Evolutionary conservation across 2,797 vertebrate species (phyloP).

Genomic region (Neomorphus geoffroyi): DNA sequence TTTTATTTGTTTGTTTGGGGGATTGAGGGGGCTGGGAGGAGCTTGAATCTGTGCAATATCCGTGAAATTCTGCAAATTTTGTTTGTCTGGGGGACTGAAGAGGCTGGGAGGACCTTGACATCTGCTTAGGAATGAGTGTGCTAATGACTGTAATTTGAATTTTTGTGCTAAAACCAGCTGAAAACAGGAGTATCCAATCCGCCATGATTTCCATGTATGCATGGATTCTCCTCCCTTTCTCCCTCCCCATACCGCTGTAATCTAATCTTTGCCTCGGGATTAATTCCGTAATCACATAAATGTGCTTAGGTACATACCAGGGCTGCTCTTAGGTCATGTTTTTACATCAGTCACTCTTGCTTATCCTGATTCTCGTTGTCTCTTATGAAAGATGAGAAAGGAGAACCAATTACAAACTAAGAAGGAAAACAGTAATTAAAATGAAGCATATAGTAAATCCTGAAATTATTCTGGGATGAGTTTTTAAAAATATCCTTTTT

Average conservation of each 20-base stretch:
- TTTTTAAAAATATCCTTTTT: background rate
- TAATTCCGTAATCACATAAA: background rate
- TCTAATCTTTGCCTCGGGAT: background rate
- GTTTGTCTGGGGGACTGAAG: background rate
- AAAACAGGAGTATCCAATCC: background rate
- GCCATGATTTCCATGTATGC: background rate
- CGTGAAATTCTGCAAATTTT: background rate
- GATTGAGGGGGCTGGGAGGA: background rate
- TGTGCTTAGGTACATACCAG: background rate
- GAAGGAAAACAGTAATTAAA: background rate
- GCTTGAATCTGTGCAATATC: background rate
- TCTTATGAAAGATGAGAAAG: background rate
- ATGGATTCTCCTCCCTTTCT: background rate
- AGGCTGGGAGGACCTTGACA: background rate
- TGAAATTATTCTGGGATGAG: background rate
- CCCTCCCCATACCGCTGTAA: background rate
- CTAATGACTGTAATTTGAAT: background rate
- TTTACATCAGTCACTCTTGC: background rate
- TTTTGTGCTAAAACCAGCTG: background rate
- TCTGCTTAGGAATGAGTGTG: background rate
- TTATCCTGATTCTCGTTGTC: background rate
- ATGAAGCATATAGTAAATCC: background rate
- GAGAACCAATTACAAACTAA: background rate
- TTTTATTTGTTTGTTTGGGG: background rate
- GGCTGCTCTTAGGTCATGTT: background rate